phyloP scores from a whole-genome alignment of 2,113 vertebrate genomes.

The Myotis brandtii region DNA sequence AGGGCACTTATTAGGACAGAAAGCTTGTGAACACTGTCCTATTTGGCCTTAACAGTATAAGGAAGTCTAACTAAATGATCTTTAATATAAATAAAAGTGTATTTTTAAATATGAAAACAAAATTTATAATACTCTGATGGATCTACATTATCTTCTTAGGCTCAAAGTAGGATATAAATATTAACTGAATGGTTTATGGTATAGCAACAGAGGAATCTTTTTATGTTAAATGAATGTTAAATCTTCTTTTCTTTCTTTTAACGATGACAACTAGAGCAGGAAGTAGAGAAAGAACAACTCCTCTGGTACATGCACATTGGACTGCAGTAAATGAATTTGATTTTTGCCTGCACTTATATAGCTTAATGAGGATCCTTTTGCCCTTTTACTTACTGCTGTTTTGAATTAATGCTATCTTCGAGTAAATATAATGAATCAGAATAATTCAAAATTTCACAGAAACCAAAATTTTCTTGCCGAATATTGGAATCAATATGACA shows the following conservation, averaged over 20 bases:
- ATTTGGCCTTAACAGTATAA: conserved; percentile 13
- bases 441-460: neutral
- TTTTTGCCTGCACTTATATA: neutral
- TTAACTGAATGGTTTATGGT: neutral
- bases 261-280: neutral
- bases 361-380: neutral
- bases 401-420: neutral
- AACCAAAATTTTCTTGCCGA: neutral
- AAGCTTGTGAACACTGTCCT: neutral
- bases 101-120: conserved; percentile 45
- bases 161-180: neutral
- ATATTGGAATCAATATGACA: neutral
- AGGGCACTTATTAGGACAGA: conserved; percentile 16
- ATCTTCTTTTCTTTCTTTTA: neutral
- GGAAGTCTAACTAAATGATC: conserved; percentile 1
- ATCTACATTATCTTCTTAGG: neutral
- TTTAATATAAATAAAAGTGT: neutral
- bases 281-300: neutral
- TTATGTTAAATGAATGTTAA: neutral
- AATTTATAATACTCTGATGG: neutral
- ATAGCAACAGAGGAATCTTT: neutral
- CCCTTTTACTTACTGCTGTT: neutral
- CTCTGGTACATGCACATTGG: neutral
- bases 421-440: neutral
- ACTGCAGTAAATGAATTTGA: neutral